Conservation (phyloP, 2,888 invertebrate genomes). For the Nomada fabriciana region DNA sequence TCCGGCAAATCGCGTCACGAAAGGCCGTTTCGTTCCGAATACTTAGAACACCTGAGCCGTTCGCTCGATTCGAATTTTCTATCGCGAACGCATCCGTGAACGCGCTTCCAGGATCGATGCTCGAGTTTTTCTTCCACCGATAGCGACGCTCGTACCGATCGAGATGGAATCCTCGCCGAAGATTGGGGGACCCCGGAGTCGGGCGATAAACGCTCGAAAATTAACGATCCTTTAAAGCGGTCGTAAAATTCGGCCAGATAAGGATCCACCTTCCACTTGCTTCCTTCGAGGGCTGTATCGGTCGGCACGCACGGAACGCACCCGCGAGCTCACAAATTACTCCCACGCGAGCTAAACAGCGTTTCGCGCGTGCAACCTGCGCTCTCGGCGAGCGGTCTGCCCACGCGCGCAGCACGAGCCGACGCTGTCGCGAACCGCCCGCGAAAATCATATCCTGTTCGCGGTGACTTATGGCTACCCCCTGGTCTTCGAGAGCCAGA, state of each 20-base stretch:
- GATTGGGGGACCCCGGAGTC: constrained; percentile 17
- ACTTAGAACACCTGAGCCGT: background rate
- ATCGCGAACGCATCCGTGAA: background rate
- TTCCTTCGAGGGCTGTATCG: constrained; percentile 45
- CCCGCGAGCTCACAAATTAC: constrained; percentile 67
- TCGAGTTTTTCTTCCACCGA: constrained; percentile 16
- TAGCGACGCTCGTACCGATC: background rate
- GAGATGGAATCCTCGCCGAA: background rate
- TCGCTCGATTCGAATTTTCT: background rate
- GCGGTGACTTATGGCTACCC: constrained; percentile 20
- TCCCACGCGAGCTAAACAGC: constrained; percentile 61
- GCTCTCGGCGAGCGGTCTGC: constrained; percentile 25
- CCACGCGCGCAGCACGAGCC: constrained; percentile 40
- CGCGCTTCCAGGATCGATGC: constrained; percentile 2
- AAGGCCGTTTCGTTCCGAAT: constrained; percentile 11
- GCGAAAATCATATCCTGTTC: constrained; percentile 37
- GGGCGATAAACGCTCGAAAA: constrained; percentile 66
- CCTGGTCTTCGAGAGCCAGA: background rate
- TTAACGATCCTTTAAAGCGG: constrained; percentile 76
- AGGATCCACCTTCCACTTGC: constrained; percentile 70
- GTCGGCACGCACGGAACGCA: constrained; percentile 53
- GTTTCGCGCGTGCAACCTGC: constrained; percentile 61
- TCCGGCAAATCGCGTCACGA: constrained; percentile 42
- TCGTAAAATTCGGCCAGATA: constrained; percentile 74
- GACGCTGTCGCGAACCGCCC: background rate